Evolutionary conservation across 2,113 vertebrate species (phyloP).

Genomic region (Lamprologus speciosus): DNA sequence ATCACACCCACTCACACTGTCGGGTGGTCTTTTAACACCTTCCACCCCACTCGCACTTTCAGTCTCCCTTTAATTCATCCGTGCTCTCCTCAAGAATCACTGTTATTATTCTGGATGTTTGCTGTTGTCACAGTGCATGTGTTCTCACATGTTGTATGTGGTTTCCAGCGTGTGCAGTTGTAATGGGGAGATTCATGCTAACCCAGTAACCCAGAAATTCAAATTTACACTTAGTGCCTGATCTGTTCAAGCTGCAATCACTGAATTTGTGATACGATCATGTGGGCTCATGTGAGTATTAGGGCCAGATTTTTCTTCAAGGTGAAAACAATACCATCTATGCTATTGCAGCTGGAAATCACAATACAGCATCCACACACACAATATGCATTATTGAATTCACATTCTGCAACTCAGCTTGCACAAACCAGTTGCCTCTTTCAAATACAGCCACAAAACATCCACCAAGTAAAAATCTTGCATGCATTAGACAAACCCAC

Average conservation of each 20-base stretch:
- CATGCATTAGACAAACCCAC: slow-evolving; percentile 5
- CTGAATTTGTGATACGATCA: background rate
- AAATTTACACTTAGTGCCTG: background rate
- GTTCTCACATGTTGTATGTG: background rate
- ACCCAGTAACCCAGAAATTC: background rate
- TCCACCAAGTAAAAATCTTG: background rate
- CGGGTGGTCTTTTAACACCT: background rate
- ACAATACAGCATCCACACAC: background rate
- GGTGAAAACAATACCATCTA: background rate
- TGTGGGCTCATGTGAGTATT: background rate
- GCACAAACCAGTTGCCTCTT: background rate
- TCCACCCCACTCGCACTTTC: background rate
- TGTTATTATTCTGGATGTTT: background rate
- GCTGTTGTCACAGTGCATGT: background rate
- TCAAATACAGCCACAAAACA: background rate
- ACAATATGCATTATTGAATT: background rate
- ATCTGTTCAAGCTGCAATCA: background rate
- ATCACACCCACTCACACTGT: background rate
- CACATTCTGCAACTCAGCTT: background rate
- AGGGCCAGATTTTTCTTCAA: background rate
- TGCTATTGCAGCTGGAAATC: background rate
- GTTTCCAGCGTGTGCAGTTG: background rate
- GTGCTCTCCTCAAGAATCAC: background rate
- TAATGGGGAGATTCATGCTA: background rate
- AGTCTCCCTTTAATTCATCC: background rate